A percentile compares a stretch with the other conserved stretches of the same genome.
These are phyloP conservation scores for Diplosoma virens DNA, from an alignment of 23 tunicate genomes.

Conservation along the genomic window DNA sequence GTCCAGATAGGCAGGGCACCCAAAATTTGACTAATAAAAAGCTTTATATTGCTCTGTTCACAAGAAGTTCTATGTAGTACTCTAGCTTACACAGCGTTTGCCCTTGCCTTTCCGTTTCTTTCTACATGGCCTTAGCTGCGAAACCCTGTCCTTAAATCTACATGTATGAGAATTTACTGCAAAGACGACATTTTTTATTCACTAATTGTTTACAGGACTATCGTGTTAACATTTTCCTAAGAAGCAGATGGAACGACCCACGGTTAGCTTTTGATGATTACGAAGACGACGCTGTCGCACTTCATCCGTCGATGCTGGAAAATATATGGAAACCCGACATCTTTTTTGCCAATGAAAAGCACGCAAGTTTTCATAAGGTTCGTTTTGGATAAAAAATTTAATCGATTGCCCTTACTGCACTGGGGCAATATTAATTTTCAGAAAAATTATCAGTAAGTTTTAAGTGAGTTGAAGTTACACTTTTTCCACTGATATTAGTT, in stretches of 20 bases:
- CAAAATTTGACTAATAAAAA: no score
- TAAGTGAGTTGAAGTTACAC: no score
- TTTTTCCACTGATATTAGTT: no score
- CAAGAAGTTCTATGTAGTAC: no score
- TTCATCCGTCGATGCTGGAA: conserved; percentile 85
- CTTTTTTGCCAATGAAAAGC: conserved; percentile 92
- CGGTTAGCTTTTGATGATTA: conserved; percentile 55
- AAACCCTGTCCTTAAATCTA: neutral
- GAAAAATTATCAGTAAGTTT: no score
- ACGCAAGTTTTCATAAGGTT: conserved; percentile 91
- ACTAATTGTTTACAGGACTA: conserved; percentile 91
- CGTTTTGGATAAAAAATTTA: no score
- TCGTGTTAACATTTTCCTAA: conserved; percentile 77
- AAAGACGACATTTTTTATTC: neutral
- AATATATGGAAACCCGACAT: conserved; percentile 90
- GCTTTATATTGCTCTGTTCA: no score
- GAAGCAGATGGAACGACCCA: conserved; percentile 95
- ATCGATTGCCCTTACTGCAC: no score
- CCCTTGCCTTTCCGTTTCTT: neutral
- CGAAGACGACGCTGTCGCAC: conserved; percentile 64
- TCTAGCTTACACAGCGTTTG: no score
- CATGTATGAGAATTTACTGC: neutral
- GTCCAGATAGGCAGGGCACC: no score
- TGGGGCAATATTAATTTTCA: no score
- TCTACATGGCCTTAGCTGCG: no score